Conservation (phyloP, 2,888 invertebrate species). For the Labia minor region DNA sequence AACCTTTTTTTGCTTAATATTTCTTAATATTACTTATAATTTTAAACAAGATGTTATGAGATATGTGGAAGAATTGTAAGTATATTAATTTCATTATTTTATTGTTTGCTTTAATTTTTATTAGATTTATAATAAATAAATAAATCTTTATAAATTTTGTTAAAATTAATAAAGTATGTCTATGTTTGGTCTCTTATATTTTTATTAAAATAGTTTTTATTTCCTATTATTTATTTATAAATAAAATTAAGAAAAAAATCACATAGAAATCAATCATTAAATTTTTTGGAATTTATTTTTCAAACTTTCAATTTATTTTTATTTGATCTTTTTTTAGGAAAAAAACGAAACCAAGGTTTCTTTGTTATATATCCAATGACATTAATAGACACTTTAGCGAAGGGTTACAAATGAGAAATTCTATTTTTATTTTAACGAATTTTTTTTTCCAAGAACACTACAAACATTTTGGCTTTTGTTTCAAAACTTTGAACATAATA, state of each 20-base stretch:
- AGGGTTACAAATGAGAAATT: too few species aligned
- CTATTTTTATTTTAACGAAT: background rate
- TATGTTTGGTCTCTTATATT: too few species aligned
- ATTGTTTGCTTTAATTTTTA: too few species aligned
- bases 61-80: background rate
- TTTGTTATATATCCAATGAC: background rate
- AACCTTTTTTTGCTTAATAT: background rate
- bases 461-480: background rate
- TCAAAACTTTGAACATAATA: background rate
- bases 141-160: too few species aligned
- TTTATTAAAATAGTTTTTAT: too few species aligned
- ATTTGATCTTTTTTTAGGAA: background rate
- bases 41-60: background rate
- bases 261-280: background rate
- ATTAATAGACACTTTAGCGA: too few species aligned
- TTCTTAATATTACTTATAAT: background rate
- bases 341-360: background rate
- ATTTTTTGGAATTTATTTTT: background rate
- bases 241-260: too few species aligned
- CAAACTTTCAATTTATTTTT: background rate
- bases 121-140: too few species aligned
- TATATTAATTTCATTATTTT: background rate
- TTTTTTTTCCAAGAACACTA: background rate
- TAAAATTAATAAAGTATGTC: too few species aligned
- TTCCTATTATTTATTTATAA: too few species aligned